Evolutionary conservation across 2,888 invertebrate genomes (phyloP).

Genomic region (Leptinotarsa peninsularis): DNA sequence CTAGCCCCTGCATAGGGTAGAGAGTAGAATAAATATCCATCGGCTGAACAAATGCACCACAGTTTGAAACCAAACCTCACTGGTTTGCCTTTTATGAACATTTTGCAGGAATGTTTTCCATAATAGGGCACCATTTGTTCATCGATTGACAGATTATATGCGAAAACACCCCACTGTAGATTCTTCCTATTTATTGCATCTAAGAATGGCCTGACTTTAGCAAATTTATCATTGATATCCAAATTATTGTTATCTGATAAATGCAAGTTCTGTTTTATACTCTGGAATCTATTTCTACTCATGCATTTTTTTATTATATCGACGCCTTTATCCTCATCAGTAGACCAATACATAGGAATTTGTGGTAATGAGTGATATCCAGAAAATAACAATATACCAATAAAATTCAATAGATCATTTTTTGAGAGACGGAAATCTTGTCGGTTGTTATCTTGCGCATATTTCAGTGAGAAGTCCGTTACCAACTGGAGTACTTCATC

Average conservation of each 20-base stretch:
- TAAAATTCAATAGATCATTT: slow-evolving; percentile 16
- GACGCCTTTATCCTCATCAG: slow-evolving; percentile 18
- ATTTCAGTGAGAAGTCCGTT: slow-evolving; percentile 36
- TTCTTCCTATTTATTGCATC: slow-evolving; percentile 48
- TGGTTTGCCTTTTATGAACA: slow-evolving; percentile 55
- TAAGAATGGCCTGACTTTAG: slow-evolving; percentile 43
- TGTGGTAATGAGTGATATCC: slow-evolving; percentile 34
- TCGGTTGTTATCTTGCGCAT: slow-evolving; percentile 38
- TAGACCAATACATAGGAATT: slow-evolving; percentile 36
- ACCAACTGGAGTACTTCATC: slow-evolving; percentile 35
- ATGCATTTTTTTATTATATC: slow-evolving; percentile 10
- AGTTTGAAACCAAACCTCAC: not conserved
- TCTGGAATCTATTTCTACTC: too few relatives aligned
- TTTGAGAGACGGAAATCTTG: slow-evolving; percentile 29
- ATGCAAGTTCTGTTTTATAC: too few relatives aligned
- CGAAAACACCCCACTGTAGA: slow-evolving; percentile 50
- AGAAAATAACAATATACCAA: slow-evolving; percentile 2
- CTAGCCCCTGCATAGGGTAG: slow-evolving; percentile 30
- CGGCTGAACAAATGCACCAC: slow-evolving; percentile 32
- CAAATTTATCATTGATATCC: too few relatives aligned
- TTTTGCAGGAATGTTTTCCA: slow-evolving; percentile 53
- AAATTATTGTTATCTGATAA: too few relatives aligned
- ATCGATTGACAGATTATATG: slow-evolving; percentile 47
- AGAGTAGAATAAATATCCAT: slow-evolving; percentile 50
- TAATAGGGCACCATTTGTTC: slow-evolving; percentile 38